Base-by-base conservation (phyloP, 2,888 invertebrate species). In the Tiphia femorata region DNA sequence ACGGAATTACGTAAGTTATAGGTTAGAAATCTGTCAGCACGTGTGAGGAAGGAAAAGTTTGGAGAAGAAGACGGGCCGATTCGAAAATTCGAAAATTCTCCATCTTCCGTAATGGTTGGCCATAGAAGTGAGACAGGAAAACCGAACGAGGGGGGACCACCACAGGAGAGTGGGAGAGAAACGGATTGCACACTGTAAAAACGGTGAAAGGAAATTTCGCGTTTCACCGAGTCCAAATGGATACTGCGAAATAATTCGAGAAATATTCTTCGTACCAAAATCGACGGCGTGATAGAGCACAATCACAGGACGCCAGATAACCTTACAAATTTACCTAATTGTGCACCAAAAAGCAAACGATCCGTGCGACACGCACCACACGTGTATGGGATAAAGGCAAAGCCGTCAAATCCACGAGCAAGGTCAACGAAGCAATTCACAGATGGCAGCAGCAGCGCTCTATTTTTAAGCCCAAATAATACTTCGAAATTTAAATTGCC, bases 261-360 rank as follows among this genome's bases (percentile, higher is more conserved):
- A 6, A n/a, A 17, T 21, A 5, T 25, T 3, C 5, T 2, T n/a
- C 1, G n/a, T 8, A 1, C 5, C 2, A 17, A 23, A 10, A 19
- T 8, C 3, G 4, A 2, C n/a, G n/a, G n/a, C n/a, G n/a, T n/a
- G n/a, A n/a, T n/a, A n/a, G n/a, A 4, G 7, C 8, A 2, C 7
- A 0, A n/a, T 1, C 3, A n/a, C n/a, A 3, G n/a, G 1, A 3
- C 17, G 20, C 1, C 37, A 4, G 21, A 49, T 48, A 58, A 42
- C 43, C 49, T 33, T 14, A 8, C 12, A 29, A 47, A 58, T 62
- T 74, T 75, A 78, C 74, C 78, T 72, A 73, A 69, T 75, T 77
- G 74, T 78, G 72, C 74, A 76, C 71, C 70, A 73, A 77, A 70
- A 77, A 72, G 64, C 62, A 71, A 66, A 70, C 59, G 66, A 70